Conservation (phyloP, 2,888 invertebrate genomes). For the Plebejus anna region DNA sequence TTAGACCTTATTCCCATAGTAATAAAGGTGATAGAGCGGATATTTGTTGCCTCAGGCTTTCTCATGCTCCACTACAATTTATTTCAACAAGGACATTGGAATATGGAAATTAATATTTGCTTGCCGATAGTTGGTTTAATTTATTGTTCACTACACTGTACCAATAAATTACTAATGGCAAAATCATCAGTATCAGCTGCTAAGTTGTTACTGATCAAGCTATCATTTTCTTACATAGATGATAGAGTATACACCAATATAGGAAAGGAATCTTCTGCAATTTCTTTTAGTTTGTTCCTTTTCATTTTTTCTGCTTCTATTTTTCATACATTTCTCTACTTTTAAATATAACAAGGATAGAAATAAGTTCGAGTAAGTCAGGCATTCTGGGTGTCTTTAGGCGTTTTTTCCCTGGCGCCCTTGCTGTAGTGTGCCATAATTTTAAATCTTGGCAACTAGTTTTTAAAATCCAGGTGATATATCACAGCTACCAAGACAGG, state of each 20-base stretch:
- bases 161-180: neutral
- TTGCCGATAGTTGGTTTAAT: neutral
- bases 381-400: too few species aligned
- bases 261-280: too few species aligned
- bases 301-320: neutral
- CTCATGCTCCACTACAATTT: conserved; percentile 10
- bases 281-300: too few species aligned
- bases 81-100: neutral
- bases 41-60: neutral
- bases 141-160: neutral
- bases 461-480: neutral
- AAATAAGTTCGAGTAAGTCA: too few species aligned
- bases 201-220: too few species aligned
- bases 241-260: too few species aligned
- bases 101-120: conserved; percentile 15
- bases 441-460: neutral
- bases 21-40: neutral
- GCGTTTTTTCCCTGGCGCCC: too few species aligned
- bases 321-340: neutral
- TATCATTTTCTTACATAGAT: too few species aligned
- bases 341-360: too few species aligned
- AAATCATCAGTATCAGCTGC: neutral
- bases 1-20: neutral
- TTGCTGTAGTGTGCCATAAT: neutral
- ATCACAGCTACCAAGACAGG: neutral